Evolutionary conservation across 2,797 vertebrate genomes (phyloP), one percentile per base, ranked within the genome.

Genomic region (Urosaurus nigricauda): DNA sequence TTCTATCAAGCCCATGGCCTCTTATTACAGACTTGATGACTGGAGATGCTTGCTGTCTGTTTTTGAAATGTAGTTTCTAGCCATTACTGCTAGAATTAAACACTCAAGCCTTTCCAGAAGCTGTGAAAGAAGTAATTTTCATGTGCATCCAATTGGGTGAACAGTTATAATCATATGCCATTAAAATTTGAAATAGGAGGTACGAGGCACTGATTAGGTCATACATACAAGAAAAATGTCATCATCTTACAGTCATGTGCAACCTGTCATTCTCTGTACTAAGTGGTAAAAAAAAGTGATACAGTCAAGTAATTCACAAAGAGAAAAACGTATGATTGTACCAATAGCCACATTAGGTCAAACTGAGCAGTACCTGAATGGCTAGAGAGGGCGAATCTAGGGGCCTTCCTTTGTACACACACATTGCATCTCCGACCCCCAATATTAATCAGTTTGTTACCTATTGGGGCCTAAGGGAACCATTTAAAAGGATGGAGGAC

Each of bases 171-270:
- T 77, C 14, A 65, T 65, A 60, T 75, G n/a, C 21, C 83, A 85
- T 89, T 85, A 70, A 40, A 84, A 84, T 43, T 58, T 51, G 29
- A 19, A 86, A 63, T 63, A n/a, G 32, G 53, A 87, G 60, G 73
- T 24, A 65, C 17, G 16, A 73, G 35, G n/a, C 35, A 84, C 60
- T 70, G 63, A 71, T 58, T 58, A 88, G 84, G 84, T n/a, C 53
- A 26, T 71, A 47, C 51, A 71, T 9, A 11, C 75, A 70, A 51
- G 37, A 60, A 60, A 74, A 60, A 40, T 68, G 53, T 37, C 35
- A 89, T 73, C 26, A 79, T 83, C 47, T 68, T 88, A n/a, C 21
- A 14, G n/a, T 56, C 60, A 19, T 81, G 16, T 16, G 19, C 56
- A 35, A 24, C 13, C 17, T 58, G 58, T 40, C n/a, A 63, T 80